Percentiles rank a stretch among this genome's conserved stretches.
Conservation (phyloP, 2,797 vertebrate genomes). For the Odontamblyopus rebecca region DNA sequence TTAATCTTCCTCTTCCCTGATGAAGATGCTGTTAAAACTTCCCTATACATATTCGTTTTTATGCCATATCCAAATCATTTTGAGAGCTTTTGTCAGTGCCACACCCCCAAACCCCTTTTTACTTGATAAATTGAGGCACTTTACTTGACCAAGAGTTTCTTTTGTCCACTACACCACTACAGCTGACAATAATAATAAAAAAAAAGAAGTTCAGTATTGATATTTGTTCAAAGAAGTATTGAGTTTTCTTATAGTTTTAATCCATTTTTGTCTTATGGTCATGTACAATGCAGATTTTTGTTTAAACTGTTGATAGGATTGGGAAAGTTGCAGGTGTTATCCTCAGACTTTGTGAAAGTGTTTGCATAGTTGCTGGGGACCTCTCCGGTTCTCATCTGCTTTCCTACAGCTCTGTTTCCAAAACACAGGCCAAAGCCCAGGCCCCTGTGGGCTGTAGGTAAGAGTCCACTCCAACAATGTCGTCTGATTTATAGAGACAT, state of each 20-base stretch:
- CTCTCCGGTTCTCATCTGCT: conserved; percentile 57
- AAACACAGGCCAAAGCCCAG: conserved; percentile 55
- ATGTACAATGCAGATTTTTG: neutral
- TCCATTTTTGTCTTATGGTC: neutral
- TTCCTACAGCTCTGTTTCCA: conserved; percentile 61
- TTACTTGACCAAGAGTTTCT: too few relatives aligned
- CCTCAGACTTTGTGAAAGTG: conserved; percentile 45
- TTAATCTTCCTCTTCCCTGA: neutral
- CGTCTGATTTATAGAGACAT: conserved; percentile 50
- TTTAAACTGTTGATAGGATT: neutral
- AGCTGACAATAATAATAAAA: too few relatives aligned
- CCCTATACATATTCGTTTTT: too few relatives aligned
- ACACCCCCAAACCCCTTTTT: too few relatives aligned
- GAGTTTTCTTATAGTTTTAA: neutral
- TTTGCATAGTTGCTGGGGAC: conserved; percentile 60
- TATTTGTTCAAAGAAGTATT: too few relatives aligned
- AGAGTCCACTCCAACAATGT: conserved; percentile 50
- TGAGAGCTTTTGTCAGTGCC: too few relatives aligned
- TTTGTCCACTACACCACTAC: too few relatives aligned
- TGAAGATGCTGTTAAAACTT: neutral
- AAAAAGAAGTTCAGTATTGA: too few relatives aligned
- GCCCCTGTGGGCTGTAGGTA: conserved; percentile 59
- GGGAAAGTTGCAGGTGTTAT: conserved; percentile 36
- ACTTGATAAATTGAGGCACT: too few relatives aligned
- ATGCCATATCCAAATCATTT: too few relatives aligned